Evolutionary conservation across 1,140 invertebrate genomes (phyloP).

Genomic region (Diabrotica virgifera): DNA sequence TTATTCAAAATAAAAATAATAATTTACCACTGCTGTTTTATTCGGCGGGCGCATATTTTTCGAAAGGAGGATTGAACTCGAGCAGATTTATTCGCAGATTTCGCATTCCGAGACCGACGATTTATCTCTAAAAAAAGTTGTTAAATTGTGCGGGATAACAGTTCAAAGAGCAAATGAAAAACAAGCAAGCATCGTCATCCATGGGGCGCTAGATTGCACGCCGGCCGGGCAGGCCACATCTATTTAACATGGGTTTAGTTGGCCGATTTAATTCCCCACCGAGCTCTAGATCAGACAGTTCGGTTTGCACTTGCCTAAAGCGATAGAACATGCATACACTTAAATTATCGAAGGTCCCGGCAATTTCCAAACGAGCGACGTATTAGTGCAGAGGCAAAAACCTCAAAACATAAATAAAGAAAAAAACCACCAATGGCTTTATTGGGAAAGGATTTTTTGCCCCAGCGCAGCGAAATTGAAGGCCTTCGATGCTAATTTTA

Average conservation of each 20-base stretch:
- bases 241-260: slow-evolving; percentile 39
- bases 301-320: slow-evolving; percentile 42
- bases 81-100: neutral
- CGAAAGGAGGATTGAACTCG: neutral
- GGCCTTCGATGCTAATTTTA: no score
- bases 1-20: neutral
- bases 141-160: slow-evolving; percentile 21
- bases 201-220: slow-evolving; percentile 17
- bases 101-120: neutral
- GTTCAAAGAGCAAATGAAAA: slow-evolving; percentile 24
- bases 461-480: neutral
- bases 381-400: slow-evolving; percentile 2
- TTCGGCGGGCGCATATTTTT: neutral
- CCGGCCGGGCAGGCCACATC: slow-evolving; percentile 3
- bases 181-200: slow-evolving; percentile 20
- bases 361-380: slow-evolving; percentile 36
- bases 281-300: slow-evolving; percentile 43
- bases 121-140: slow-evolving; percentile 19
- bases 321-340: slow-evolving; percentile 45
- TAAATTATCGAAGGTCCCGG: slow-evolving; percentile 44
- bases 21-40: neutral
- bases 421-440: neutral
- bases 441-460: neutral
- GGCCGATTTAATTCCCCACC: slow-evolving; percentile 44
- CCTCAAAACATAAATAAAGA: slow-evolving; percentile 3